Conservation (phyloP, 2,113 vertebrate species). For the Catharus bicknelli region DNA sequence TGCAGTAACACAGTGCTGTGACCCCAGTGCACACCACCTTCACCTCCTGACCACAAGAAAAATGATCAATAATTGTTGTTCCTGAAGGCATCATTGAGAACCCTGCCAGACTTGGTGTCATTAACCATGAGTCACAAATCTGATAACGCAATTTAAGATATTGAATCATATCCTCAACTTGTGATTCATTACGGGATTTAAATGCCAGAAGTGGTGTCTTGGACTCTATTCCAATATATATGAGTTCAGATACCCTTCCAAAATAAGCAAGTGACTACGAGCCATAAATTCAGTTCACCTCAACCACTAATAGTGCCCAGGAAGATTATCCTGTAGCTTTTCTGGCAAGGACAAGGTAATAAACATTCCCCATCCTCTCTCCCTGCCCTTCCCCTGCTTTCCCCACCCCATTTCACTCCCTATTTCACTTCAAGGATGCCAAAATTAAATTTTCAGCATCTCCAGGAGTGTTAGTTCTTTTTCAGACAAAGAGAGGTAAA, state of each 20-base stretch:
- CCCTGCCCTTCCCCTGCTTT: rapidly evolving
- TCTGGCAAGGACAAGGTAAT: neutral
- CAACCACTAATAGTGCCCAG: neutral
- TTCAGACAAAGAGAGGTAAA: neutral
- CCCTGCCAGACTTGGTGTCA: neutral
- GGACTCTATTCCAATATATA: neutral
- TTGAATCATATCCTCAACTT: constrained; percentile 29
- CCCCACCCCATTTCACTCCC: neutral
- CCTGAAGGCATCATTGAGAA: neutral
- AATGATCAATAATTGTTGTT: neutral
- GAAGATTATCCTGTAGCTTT: neutral
- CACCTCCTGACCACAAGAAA: neutral
- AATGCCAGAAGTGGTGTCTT: neutral
- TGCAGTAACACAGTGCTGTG: neutral
- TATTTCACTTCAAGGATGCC: neutral
- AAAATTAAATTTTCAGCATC: neutral
- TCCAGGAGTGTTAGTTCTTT: neutral
- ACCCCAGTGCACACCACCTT: neutral
- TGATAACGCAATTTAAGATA: constrained; percentile 36
- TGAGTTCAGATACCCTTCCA: constrained; percentile 31
- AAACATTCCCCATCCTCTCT: neutral
- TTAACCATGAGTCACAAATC: constrained; percentile 22
- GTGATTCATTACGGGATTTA: constrained; percentile 29
- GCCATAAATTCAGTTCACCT: constrained; percentile 33
- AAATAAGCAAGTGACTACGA: constrained; percentile 37